Evolutionary conservation across 2,797 vertebrate species (phyloP).

Genomic region (Sebastes minor): DNA sequence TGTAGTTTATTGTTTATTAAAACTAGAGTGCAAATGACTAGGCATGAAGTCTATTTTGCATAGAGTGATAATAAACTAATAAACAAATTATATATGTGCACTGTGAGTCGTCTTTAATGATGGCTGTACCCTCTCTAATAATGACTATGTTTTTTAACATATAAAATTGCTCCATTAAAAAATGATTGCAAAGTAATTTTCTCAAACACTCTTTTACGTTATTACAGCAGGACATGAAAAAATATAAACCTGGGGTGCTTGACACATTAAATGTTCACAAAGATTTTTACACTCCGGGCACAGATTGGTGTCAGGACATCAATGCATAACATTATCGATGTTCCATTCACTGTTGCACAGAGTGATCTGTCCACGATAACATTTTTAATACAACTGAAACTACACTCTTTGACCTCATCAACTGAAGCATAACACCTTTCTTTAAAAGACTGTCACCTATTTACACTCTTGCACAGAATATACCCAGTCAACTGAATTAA

Average conservation of each 20-base stretch:
- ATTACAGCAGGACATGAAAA: not conserved
- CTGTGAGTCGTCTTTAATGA: not conserved
- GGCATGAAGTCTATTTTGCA: not conserved
- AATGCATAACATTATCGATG: not conserved
- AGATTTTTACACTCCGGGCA: not conserved
- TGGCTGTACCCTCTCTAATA: not conserved
- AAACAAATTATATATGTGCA: not conserved
- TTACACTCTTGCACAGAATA: not conserved
- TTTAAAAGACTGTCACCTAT: not conserved
- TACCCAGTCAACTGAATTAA: not conserved
- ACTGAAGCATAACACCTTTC: not conserved
- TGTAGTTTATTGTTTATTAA: slow-evolving; percentile 4
- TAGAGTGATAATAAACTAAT: not conserved
- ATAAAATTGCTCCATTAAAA: slow-evolving; percentile 8
- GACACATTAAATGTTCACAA: not conserved
- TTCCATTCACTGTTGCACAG: not conserved
- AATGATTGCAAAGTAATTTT: not conserved
- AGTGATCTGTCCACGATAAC: not conserved
- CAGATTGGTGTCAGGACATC: slow-evolving; percentile 7
- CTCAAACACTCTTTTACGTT: not conserved
- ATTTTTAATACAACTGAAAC: not conserved
- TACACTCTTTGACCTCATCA: not conserved
- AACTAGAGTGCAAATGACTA: slow-evolving; percentile 1
- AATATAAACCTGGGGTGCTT: not conserved
- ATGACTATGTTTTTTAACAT: not conserved